phyloP scores from a whole-genome alignment of 2,888 invertebrate species.

The Pediacus dermestoides region DNA sequence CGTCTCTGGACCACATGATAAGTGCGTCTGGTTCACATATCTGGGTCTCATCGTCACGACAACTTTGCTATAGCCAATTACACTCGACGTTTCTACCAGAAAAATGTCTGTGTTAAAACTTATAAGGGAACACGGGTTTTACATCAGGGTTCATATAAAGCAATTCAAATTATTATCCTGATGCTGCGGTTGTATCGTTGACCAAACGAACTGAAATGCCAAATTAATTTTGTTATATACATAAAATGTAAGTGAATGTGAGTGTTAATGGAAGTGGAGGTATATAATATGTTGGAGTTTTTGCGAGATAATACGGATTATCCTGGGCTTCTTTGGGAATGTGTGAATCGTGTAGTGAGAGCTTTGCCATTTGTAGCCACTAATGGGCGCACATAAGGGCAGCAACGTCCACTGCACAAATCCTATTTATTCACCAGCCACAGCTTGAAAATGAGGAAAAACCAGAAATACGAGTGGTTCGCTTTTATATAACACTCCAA shows the following conservation, averaged over 20 bases:
- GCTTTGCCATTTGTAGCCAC: conserved; percentile 48
- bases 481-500: too few species aligned
- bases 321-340: conserved; percentile 46
- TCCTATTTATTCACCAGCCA: conserved; percentile 39
- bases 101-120: too few species aligned
- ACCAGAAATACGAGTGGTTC: too few species aligned
- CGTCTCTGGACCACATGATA: conserved; percentile 13
- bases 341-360: conserved; percentile 49
- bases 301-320: conserved; percentile 44
- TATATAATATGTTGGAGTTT: conserved; percentile 32
- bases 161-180: too few species aligned
- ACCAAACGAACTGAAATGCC: too few species aligned
- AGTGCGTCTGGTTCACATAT: conserved; percentile 5
- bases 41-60: conserved; percentile 6
- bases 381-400: conserved; percentile 46
- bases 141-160: too few species aligned
- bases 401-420: conserved; percentile 39
- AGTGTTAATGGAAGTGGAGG: conserved; percentile 29
- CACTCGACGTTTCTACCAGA: too few species aligned
- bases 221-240: conserved; percentile 20
- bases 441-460: conserved; percentile 21
- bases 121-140: too few species aligned
- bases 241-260: conserved; percentile 24
- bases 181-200: too few species aligned
- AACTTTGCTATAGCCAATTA: background rate